Percentiles rank a stretch among this genome's conserved stretches.
Evolutionary conservation across 2,888 invertebrate species (phyloP).

Genomic region (Muschampia plurimacula): DNA sequence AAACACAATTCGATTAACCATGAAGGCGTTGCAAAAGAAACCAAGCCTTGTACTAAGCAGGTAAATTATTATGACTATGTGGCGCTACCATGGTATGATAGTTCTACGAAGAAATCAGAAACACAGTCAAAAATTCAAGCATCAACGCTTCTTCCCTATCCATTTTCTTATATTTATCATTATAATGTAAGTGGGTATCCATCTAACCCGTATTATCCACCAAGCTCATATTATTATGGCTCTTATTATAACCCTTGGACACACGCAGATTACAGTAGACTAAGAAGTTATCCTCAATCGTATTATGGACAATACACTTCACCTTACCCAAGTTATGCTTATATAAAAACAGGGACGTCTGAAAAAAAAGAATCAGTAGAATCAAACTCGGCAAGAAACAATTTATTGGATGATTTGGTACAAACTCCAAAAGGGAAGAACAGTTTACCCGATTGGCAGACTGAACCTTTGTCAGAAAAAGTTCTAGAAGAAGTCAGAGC

Average conservation of each 20-base stretch:
- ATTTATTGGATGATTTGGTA: slow-evolving; percentile 12
- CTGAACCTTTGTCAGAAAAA: slow-evolving; percentile 59
- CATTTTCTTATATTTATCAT: slow-evolving; percentile 60
- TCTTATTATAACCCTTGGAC: slow-evolving; percentile 53
- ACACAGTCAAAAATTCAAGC: slow-evolving; percentile 49
- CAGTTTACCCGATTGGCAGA: slow-evolving; percentile 63
- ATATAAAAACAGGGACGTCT: slow-evolving; percentile 32
- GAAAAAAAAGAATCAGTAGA: slow-evolving; percentile 39
- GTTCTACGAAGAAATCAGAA: slow-evolving; percentile 44
- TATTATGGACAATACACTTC: slow-evolving; percentile 44
- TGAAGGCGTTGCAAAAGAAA: slow-evolving; percentile 26
- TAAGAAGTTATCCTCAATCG: slow-evolving; percentile 48
- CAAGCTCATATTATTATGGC: slow-evolving; percentile 2
- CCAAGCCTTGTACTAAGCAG: slow-evolving; percentile 44
- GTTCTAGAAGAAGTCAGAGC: slow-evolving; percentile 69
- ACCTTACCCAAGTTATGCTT: slow-evolving; percentile 45
- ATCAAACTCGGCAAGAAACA: slow-evolving; percentile 1
- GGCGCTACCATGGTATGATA: slow-evolving; percentile 43
- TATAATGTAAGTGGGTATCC: slow-evolving; percentile 54
- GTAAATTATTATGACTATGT: slow-evolving; percentile 35
- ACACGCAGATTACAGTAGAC: slow-evolving; percentile 50
- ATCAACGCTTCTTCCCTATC: slow-evolving; percentile 60
- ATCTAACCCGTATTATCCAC: background rate
- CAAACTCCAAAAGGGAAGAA: slow-evolving; percentile 40
- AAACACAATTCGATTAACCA: slow-evolving; percentile 35